These are phyloP conservation scores for Nemotelus nigrinus DNA, from an alignment of 2,888 invertebrate genomes.

Conservation along the genomic window DNA sequence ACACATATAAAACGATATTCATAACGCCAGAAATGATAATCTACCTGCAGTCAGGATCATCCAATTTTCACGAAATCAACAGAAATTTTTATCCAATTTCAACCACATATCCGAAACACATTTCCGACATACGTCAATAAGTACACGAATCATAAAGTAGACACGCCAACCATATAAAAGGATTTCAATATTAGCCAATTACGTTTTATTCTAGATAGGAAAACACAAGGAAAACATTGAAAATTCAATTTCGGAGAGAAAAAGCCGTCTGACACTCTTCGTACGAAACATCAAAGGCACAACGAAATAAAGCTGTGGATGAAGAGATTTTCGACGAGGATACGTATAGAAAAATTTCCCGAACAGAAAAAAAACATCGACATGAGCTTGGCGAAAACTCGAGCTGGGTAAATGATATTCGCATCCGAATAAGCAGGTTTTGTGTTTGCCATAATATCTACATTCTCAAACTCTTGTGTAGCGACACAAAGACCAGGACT, in stretches of 20 bases:
- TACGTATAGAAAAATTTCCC: constrained; percentile 26
- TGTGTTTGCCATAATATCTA: too few relatives aligned
- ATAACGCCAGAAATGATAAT: too few relatives aligned
- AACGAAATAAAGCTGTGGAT: constrained; percentile 28
- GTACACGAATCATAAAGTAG: background rate
- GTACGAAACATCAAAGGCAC: constrained; percentile 33
- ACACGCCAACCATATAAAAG: background rate
- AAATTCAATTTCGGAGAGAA: constrained; percentile 31
- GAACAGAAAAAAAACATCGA: background rate
- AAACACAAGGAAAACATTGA: constrained; percentile 31
- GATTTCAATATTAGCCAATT: constrained; percentile 43
- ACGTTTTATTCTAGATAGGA: constrained; percentile 25
- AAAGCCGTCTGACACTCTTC: constrained; percentile 8
- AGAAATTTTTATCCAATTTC: too few relatives aligned
- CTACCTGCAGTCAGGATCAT: background rate
- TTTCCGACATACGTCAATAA: background rate
- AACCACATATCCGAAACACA: too few relatives aligned
- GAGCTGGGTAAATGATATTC: constrained; percentile 18
- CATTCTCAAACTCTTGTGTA: background rate
- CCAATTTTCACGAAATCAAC: background rate
- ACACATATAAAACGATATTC: too few relatives aligned
- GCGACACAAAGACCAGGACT: background rate
- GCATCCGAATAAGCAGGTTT: background rate
- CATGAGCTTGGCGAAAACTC: background rate
- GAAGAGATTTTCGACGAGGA: constrained; percentile 32